Evolutionary conservation across 2,888 invertebrate genomes (phyloP).

Genomic region (Graphium colonna): DNA sequence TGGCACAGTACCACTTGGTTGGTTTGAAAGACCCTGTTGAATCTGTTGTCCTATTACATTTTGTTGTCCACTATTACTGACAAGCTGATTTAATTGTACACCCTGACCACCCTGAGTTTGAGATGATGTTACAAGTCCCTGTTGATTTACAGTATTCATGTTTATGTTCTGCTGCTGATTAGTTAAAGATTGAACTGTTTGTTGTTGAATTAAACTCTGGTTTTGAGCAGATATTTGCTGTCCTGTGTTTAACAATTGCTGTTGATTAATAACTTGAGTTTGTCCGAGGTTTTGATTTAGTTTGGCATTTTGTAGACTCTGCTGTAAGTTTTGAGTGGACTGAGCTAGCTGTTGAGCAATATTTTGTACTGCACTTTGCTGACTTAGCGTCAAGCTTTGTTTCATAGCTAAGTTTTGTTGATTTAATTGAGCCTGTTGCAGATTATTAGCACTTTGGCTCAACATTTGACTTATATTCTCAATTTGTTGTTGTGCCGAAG

Average conservation of each 20-base stretch:
- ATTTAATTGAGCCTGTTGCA: slow-evolving; percentile 66
- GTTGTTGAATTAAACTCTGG: slow-evolving; percentile 65
- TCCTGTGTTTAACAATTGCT: slow-evolving; percentile 72
- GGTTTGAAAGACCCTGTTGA: slow-evolving; percentile 66
- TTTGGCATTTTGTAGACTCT: slow-evolving; percentile 71
- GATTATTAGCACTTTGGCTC: slow-evolving; percentile 71
- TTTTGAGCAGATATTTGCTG: slow-evolving; percentile 68
- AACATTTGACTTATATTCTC: slow-evolving; percentile 81
- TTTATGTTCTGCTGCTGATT: slow-evolving; percentile 71
- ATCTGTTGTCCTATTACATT: slow-evolving; percentile 72
- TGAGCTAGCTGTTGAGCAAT: slow-evolving; percentile 71
- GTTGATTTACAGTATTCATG: slow-evolving; percentile 68
- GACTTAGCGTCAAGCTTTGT: slow-evolving; percentile 63
- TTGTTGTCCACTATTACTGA: slow-evolving; percentile 60
- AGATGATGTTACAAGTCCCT: slow-evolving; percentile 60
- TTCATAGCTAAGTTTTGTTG: slow-evolving; percentile 72
- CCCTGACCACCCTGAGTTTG: slow-evolving; percentile 59
- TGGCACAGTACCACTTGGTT: slow-evolving; percentile 56
- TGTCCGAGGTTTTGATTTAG: slow-evolving; percentile 64
- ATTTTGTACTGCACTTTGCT: slow-evolving; percentile 69
- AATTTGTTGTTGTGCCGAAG: slow-evolving; percentile 81
- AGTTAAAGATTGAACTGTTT: slow-evolving; percentile 63
- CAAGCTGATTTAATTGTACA: slow-evolving; percentile 69
- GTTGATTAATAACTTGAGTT: slow-evolving; percentile 67
- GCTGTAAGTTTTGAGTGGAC: slow-evolving; percentile 62